phyloP scores from a whole-genome alignment of 2,797 vertebrate genomes.

The Clarias pachynema region DNA sequence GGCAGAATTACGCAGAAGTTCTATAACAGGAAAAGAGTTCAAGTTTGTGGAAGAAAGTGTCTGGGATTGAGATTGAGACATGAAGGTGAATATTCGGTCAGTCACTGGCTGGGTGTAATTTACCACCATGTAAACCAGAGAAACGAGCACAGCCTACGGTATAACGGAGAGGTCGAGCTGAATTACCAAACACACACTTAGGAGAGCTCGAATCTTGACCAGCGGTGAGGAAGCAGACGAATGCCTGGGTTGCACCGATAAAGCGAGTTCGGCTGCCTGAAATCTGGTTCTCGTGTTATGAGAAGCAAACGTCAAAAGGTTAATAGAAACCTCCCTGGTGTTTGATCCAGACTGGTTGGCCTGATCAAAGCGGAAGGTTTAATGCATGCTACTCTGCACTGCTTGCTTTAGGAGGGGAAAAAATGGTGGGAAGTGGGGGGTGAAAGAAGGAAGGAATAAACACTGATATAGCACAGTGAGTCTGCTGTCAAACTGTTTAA shows the following conservation, averaged over 20 bases:
- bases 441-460: neutral
- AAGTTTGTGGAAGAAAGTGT: neutral
- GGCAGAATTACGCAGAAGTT: neutral
- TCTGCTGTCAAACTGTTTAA: neutral
- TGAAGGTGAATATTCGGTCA: neutral
- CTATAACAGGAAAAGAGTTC: neutral
- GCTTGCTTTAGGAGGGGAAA: neutral
- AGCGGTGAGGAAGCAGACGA: conserved; percentile 50
- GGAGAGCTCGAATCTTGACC: conserved; percentile 75
- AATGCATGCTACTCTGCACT: conserved; percentile 18
- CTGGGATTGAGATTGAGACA: neutral
- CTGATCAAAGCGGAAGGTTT: conserved; percentile 32
- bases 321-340: conserved; percentile 35
- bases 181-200: conserved; percentile 73
- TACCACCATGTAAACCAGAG: conserved; percentile 14
- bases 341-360: conserved; percentile 37
- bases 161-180: conserved; percentile 65
- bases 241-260: conserved; percentile 28
- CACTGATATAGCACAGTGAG: neutral
- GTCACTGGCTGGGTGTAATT: conserved; percentile 17
- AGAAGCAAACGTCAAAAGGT: conserved; percentile 30
- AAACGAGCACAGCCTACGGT: conserved; percentile 28
- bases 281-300: conserved; percentile 29
- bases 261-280: conserved; percentile 11
- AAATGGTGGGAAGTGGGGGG: neutral